phyloP scores from a whole-genome alignment of 2,888 invertebrate genomes.

The Limnephilus marmoratus region DNA sequence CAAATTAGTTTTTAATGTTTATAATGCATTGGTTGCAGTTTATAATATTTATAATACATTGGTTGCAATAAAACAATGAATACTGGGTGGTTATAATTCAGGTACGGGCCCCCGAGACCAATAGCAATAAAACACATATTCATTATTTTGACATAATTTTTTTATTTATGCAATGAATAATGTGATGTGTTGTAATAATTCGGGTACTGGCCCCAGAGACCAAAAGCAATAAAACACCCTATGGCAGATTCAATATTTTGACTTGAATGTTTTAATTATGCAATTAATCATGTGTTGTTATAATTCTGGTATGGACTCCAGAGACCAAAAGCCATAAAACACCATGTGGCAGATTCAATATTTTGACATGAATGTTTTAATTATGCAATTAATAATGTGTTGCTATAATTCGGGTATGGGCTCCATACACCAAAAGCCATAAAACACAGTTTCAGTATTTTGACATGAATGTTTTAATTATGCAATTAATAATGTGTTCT shows the following conservation, averaged over 20 bases:
- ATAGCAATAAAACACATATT: neutral
- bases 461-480: neutral
- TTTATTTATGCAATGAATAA: neutral
- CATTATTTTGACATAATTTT: conserved; percentile 53
- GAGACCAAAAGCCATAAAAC: neutral
- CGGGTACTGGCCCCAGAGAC: no score
- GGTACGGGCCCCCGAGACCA: neutral
- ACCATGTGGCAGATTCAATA: neutral
- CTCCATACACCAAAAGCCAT: no score
- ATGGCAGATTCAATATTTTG: neutral
- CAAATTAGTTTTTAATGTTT: neutral
- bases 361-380: neutral
- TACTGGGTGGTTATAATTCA: no score
- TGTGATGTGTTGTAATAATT: no score
- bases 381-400: neutral
- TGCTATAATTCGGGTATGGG: no score
- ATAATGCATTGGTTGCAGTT: neutral
- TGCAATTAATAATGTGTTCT: neutral
- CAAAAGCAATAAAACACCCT: neutral
- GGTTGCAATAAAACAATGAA: neutral
- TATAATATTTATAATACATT: neutral
- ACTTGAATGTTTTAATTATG: neutral
- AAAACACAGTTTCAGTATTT: neutral
- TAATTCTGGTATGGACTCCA: neutral
- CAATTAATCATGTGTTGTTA: neutral